Conservation (phyloP, 2,888 invertebrate genomes). For the Hanleya hanleyi region DNA sequence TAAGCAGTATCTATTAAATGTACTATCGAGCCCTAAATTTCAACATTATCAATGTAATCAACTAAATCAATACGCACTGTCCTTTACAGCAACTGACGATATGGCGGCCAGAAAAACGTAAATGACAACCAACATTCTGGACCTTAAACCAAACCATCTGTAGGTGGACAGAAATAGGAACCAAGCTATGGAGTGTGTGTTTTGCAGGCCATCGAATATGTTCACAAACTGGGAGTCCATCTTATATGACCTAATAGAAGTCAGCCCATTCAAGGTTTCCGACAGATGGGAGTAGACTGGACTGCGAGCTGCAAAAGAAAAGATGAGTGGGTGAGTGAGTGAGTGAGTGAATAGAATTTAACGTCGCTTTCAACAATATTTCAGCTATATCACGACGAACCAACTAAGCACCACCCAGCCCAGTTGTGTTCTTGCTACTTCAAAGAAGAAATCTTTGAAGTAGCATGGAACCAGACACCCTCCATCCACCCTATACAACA, state of each 20-base stretch:
- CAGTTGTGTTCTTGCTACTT: too few relatives aligned
- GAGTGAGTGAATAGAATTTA: too few relatives aligned
- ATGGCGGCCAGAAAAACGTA: conserved; percentile 36
- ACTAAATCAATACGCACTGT: conserved; percentile 30
- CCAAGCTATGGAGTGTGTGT: conserved; percentile 91
- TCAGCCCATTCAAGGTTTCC: conserved; percentile 89
- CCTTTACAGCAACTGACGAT: conserved; percentile 29
- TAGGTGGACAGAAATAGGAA: conserved; percentile 90
- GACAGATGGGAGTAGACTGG: conserved; percentile 94
- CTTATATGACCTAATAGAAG: conserved; percentile 91
- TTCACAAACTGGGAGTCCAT: conserved; percentile 84
- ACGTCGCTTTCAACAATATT: too few relatives aligned
- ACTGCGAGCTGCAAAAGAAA: conserved; percentile 81
- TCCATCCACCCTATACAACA: too few relatives aligned
- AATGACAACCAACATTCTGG: conserved; percentile 26
- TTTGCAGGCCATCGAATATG: conserved; percentile 72
- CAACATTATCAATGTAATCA: not conserved
- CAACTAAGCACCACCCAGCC: too few relatives aligned
- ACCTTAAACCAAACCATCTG: conserved; percentile 85
- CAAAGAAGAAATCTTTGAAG: too few relatives aligned
- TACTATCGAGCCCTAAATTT: too few relatives aligned
- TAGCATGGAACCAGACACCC: too few relatives aligned
- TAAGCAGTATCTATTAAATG: too few relatives aligned
- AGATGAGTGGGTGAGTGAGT: too few relatives aligned
- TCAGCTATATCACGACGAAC: too few relatives aligned